Evolutionary conservation across 2,797 vertebrate species (phyloP).

Genomic region (Nannoperca obscura): DNA sequence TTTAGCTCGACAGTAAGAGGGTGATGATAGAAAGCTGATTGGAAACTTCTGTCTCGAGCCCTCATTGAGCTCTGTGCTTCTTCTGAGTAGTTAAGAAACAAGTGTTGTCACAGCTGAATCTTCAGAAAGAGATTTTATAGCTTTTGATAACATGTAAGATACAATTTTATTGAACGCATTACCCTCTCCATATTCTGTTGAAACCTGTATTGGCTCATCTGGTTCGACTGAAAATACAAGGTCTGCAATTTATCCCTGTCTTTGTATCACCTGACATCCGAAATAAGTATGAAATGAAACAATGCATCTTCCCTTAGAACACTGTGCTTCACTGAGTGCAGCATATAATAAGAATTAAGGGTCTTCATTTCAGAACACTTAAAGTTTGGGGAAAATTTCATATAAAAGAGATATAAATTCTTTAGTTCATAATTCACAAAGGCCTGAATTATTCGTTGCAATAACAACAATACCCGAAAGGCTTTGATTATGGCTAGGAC

Average conservation of each 20-base stretch:
- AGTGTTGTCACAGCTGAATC: conserved; percentile 63
- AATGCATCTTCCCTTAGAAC: conserved; percentile 20
- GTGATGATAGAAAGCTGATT: conserved; percentile 31
- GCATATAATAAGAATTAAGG: conserved; percentile 26
- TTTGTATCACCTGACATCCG: conserved; percentile 43
- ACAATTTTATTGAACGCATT: conserved; percentile 48
- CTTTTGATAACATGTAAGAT: conserved; percentile 59
- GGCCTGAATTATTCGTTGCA: conserved; percentile 13
- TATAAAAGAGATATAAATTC: conserved; percentile 11
- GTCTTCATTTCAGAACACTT: conserved; percentile 47
- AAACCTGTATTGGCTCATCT: conserved; percentile 33
- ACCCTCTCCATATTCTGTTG: conserved; percentile 47
- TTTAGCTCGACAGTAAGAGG: conserved; percentile 34
- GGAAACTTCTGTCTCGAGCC: conserved; percentile 39
- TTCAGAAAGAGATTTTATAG: conserved; percentile 51
- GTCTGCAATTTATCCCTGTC: conserved; percentile 40
- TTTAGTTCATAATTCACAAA: conserved; percentile 30
- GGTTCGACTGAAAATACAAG: conserved; percentile 29
- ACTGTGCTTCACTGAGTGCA: conserved; percentile 6
- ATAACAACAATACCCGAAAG: conserved; percentile 27
- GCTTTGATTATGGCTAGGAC: background rate
- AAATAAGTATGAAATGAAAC: conserved; percentile 51
- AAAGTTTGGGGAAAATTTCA: conserved; percentile 17
- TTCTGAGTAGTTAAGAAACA: conserved; percentile 36
- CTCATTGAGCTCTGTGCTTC: conserved; percentile 40